These are phyloP conservation scores for Machaerirhynchus nigripectus DNA, from an alignment of 2,113 vertebrate species.

Conservation along the genomic window DNA sequence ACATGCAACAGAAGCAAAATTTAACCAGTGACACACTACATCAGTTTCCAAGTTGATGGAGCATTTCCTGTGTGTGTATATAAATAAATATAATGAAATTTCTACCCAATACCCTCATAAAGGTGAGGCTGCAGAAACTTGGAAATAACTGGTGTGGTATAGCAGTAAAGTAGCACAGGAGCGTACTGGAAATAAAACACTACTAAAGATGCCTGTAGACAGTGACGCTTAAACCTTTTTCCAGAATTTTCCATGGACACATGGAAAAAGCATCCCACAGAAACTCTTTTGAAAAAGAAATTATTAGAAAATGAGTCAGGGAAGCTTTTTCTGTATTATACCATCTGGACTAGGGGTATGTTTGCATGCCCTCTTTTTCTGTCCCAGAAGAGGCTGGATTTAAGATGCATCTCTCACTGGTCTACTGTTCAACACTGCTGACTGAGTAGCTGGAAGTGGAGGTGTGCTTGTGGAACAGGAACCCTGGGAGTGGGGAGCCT, in stretches of 20 bases:
- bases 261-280: neutral
- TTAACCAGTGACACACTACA: neutral
- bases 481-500: neutral
- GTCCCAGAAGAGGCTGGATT: neutral
- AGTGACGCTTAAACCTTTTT: neutral
- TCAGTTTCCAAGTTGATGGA: neutral
- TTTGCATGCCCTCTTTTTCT: neutral
- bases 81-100: neutral
- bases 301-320: neutral
- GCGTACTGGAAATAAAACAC: neutral
- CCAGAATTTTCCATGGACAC: neutral
- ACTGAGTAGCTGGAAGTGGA: fast-evolving
- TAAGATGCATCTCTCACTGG: neutral
- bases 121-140: neutral
- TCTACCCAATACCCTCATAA: neutral
- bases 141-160: neutral
- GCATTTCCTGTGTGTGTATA: neutral
- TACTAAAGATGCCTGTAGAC: neutral
- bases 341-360: neutral
- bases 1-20: neutral
- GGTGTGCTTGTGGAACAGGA: neutral
- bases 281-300: neutral
- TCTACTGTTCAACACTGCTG: neutral
- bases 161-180: neutral
- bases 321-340: neutral